Base-by-base conservation (phyloP, 30 jellyfish, hydroid and myxozoan genomes). In the Mastigias papua region DNA sequence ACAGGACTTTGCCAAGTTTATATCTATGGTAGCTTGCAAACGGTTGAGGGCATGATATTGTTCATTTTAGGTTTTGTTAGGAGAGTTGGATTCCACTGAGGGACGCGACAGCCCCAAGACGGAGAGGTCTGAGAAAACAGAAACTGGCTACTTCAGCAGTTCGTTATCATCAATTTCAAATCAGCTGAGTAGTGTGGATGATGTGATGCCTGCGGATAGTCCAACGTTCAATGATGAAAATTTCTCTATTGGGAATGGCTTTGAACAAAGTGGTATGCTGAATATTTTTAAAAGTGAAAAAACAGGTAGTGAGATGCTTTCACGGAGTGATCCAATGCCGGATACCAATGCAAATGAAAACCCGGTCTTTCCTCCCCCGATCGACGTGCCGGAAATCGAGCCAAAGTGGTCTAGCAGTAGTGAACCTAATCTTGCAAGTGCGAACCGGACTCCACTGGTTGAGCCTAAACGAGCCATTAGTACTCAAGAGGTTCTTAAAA, bases 131-230 rank as follows among this genome's bases (percentile, higher is more conserved):
- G 93, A 80, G 21, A 91, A 89, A 37, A 86, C 91, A 25, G 98
- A 86, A 21, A 82, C 97, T 21, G 97, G 97, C n/a, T 82, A 83
- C 80, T 78, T 57, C 30, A 84, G 96, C 81, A 84, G 95, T 65
- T 84, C 97, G 48, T 70, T 73, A 19, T 86, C 86, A 6, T 89
- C 98, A 28, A 90, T 97, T 25, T 92, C 97, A 27, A 95, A 78
- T 57, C 91, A 90, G 80, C 86, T 89, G 49, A 86, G 97, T 88
- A 71, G 89, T 62, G 93, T 90, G 31, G 97, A 95, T 67, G 94
- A 85, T 28, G 64, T 85, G 82, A 34, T 94, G 69, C 69, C 97
- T 23, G 60, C 87, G 17, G 98, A 89, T 57, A 81, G 97, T 60
- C 89, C 91, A 23, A 69, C 81, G 0, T 87, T 87, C 54, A 29